phyloP scores from a whole-genome alignment of 2,797 vertebrate genomes.

The Pipistrellus kuhlii region DNA sequence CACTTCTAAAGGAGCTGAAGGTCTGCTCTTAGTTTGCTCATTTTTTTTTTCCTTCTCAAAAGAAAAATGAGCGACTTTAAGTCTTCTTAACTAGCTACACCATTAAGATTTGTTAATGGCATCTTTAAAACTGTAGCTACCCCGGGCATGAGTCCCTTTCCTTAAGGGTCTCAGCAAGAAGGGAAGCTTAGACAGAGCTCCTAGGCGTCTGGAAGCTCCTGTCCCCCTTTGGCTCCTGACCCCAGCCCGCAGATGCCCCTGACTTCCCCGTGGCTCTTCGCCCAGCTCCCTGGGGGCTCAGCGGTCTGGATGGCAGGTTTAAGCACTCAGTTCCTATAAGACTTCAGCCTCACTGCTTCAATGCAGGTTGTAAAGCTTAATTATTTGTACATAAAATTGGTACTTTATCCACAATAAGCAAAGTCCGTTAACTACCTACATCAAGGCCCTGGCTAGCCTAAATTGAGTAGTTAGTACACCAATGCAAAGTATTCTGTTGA shows the following conservation, averaged over 20 bases:
- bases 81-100: background rate
- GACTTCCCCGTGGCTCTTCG: background rate
- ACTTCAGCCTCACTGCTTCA: slow-evolving; percentile 71
- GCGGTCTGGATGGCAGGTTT: background rate
- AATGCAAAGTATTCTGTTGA: background rate
- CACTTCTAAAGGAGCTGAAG: slow-evolving; percentile 90
- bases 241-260: background rate
- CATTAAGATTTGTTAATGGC: background rate
- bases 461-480: background rate
- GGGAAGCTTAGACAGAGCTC: background rate
- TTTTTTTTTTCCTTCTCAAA: background rate
- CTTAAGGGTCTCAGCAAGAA: background rate
- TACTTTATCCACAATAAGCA: slow-evolving; percentile 78
- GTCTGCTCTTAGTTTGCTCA: slow-evolving; percentile 35
- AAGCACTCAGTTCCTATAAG: background rate
- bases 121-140: slow-evolving; percentile 49
- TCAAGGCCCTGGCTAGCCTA: background rate
- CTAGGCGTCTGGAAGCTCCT: background rate
- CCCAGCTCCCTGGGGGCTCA: background rate
- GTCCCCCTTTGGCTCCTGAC: background rate
- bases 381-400: slow-evolving; percentile 84
- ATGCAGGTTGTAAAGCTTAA: slow-evolving; percentile 82
- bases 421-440: slow-evolving; percentile 51
- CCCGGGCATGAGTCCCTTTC: background rate
- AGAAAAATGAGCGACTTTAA: slow-evolving; percentile 28